Evolutionary conservation across 2,888 invertebrate species (phyloP), one percentile per base, ranked within the genome.

Genomic region (Plagiodera versicolora): DNA sequence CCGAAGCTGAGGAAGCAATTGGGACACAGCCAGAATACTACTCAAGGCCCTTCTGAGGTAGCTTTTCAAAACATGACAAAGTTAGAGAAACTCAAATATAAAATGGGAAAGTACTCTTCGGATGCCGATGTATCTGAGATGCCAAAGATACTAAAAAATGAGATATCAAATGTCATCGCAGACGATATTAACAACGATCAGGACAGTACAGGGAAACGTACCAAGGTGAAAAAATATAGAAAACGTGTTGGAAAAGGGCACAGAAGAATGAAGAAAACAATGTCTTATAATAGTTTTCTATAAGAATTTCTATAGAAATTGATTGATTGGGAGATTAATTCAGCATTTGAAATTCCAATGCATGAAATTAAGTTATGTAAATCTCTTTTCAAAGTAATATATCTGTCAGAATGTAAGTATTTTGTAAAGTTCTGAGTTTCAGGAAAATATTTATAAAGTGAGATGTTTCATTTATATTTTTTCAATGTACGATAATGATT

Each of bases 1-100:
- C 79, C 79, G 6, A 79, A 79, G 70, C 54, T 77, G 30, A 67
- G 67, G 56, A 74, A 73, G 56, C 61, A 70, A 51, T 30, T 30
- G 24, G 55, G 14, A 28, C 32, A 45, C 10, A 10, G 11, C 10
- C 39, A 20, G 11, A 48, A 30, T 18, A 52, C 35, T 6, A 45
- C 60, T 11, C 49, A 32, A 39, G 30, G 16, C 6, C 16, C 51
- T 10, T 16, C 58, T 3, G 54, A 45, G 9, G 11, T 19, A 10
- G 16, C 60, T 17, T 60, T 58, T 19, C n/a, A 50, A 14, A 63
- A 53, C 44, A 57, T 66, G 30, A 56, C 63, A 1, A 71, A 67
- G 30, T 32, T 58, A 6, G 65, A 65, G 56, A 71, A 66, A 59
- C 32, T 65, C n/a, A 65, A 66, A 39, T 67, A 66, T 39, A 71